phyloP scores from a whole-genome alignment of 2,113 vertebrate genomes.

The Struthidea cinerea region DNA sequence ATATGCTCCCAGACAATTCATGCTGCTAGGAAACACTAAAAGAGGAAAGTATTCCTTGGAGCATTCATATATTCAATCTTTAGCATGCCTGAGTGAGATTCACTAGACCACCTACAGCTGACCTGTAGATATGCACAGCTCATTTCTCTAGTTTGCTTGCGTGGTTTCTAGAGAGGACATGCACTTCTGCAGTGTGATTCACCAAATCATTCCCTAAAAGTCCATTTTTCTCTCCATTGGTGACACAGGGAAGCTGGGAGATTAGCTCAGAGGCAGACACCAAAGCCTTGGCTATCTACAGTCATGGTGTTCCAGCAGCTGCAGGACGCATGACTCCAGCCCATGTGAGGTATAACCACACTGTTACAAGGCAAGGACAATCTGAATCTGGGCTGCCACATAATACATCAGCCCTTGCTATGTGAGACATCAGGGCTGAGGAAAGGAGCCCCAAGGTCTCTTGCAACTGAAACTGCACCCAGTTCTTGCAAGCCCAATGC shows the following conservation, averaged over 20 bases:
- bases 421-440: not conserved
- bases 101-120: not conserved
- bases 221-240: not conserved
- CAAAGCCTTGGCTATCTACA: not conserved
- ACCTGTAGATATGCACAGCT: not conserved
- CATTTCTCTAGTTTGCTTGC: not conserved
- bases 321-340: not conserved
- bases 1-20: not conserved
- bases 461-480: not conserved
- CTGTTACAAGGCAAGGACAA: rapidly evolving
- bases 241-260: not conserved
- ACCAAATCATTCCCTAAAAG: not conserved
- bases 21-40: not conserved
- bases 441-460: not conserved
- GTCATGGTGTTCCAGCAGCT: not conserved
- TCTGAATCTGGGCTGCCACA: not conserved
- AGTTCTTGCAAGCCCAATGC: not conserved
- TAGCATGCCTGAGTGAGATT: not conserved
- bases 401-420: rapidly evolving
- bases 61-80: not conserved
- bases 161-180: not conserved
- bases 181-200: not conserved
- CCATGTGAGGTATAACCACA: rapidly evolving
- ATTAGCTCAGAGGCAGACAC: not conserved
- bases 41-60: not conserved